Conservation (phyloP, 2,797 vertebrate genomes). For the Hydrocynus forskahlii region DNA sequence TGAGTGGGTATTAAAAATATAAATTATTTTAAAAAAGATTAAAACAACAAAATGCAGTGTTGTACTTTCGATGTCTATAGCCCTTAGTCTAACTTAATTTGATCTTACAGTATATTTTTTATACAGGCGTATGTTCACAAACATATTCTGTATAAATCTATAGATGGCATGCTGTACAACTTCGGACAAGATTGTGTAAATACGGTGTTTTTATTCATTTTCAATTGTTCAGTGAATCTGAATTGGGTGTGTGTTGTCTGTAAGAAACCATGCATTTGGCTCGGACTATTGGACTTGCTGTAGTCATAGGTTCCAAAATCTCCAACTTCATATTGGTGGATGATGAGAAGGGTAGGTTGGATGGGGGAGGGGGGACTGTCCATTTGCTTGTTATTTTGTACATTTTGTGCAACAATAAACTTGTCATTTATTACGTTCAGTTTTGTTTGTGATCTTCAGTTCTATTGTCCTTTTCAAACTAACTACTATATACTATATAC, state of each 20-base stretch:
- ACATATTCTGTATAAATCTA: constrained; percentile 83
- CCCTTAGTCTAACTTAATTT: constrained; percentile 82
- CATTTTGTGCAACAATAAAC: constrained; percentile 91
- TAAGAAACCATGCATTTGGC: constrained; percentile 80
- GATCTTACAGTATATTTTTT: constrained; percentile 83
- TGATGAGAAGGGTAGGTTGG: constrained; percentile 69
- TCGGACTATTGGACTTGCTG: constrained; percentile 79
- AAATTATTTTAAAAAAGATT: constrained; percentile 49
- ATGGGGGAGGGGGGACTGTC: constrained; percentile 66
- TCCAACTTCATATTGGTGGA: constrained; percentile 79
- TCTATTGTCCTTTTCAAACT: not conserved
- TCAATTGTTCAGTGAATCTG: constrained; percentile 85
- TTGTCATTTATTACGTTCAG: constrained; percentile 84
- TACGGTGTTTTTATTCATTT: constrained; percentile 87
- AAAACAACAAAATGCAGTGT: constrained; percentile 72
- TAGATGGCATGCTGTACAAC: constrained; percentile 87
- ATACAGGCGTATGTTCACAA: constrained; percentile 79
- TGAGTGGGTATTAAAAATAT: constrained; percentile 60
- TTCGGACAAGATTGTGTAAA: constrained; percentile 83
- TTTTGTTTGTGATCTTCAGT: constrained; percentile 42
- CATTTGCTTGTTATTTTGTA: constrained; percentile 93
- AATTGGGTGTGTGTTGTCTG: constrained; percentile 82
- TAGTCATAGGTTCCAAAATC: constrained; percentile 81
- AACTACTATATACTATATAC: too few species aligned
- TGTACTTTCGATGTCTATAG: constrained; percentile 82